Conservation (phyloP, 2,797 vertebrate genomes). For the Pteronotus mesoamericanus region DNA sequence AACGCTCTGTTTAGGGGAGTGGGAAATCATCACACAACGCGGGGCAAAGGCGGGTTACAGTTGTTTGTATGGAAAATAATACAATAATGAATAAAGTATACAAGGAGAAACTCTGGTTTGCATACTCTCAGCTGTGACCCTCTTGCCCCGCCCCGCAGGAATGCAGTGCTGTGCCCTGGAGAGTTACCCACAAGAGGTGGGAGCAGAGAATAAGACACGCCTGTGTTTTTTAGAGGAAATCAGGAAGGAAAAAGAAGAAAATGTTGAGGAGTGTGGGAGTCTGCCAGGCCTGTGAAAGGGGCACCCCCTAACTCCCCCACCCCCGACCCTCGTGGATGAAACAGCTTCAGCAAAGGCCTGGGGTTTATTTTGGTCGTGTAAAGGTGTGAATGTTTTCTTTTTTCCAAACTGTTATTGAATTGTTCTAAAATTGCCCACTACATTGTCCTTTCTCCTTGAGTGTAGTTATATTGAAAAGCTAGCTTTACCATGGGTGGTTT, state of each 20-base stretch:
- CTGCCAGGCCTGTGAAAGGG: not conserved
- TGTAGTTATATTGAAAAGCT: not conserved
- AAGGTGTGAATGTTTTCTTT: not conserved
- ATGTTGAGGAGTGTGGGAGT: not conserved
- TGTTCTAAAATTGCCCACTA: slow-evolving; percentile 4
- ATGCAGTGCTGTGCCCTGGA: too few species aligned
- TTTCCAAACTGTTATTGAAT: not conserved
- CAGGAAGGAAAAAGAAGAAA: not conserved
- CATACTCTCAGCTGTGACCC: not conserved
- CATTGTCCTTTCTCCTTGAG: not conserved
- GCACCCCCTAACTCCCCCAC: too few species aligned
- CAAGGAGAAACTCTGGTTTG: not conserved
- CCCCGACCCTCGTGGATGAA: not conserved
- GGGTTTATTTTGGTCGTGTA: not conserved
- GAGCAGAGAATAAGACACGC: not conserved
- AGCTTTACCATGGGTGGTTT: not conserved
- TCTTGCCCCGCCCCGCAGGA: not conserved
- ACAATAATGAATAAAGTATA: not conserved
- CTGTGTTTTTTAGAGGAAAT: not conserved
- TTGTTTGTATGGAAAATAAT: not conserved
- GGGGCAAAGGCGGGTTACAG: not conserved
- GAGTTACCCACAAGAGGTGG: not conserved
- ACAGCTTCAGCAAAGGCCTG: not conserved
- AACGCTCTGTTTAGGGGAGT: not conserved
- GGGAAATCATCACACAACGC: not conserved